Conservation (phyloP, 2,888 invertebrate genomes). For the Pyrochroa serraticornis region DNA sequence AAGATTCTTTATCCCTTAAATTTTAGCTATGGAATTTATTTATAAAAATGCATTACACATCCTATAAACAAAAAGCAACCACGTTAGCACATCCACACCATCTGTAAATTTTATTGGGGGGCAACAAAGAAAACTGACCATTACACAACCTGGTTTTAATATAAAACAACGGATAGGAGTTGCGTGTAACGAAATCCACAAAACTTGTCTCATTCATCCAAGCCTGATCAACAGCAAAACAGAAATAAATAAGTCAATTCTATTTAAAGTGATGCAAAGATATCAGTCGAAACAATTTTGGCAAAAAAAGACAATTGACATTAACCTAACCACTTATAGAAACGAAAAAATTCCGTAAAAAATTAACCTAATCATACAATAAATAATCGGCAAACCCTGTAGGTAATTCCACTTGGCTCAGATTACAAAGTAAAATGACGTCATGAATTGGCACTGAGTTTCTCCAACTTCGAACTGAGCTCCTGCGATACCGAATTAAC, state of each 20-base stretch:
- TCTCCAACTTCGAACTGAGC: slow-evolving; percentile 62
- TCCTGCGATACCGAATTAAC: slow-evolving; percentile 57
- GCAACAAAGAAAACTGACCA: background rate
- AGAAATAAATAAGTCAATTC: slow-evolving; percentile 15
- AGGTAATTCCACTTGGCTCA: too few species aligned
- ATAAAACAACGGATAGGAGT: slow-evolving; percentile 10
- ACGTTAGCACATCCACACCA: background rate
- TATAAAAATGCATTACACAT: background rate
- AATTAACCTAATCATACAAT: too few species aligned
- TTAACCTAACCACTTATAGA: background rate
- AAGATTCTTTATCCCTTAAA: background rate
- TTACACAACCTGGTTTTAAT: slow-evolving; percentile 16
- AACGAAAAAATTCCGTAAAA: background rate
- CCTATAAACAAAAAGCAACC: background rate
- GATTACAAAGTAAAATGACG: slow-evolving; percentile 57
- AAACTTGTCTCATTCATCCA: background rate
- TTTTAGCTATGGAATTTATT: background rate
- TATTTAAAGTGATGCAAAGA: background rate
- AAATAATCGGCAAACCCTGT: too few species aligned
- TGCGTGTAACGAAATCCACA: background rate
- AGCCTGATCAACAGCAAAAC: background rate
- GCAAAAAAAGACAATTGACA: background rate
- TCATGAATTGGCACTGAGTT: slow-evolving; percentile 62
- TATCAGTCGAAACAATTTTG: background rate
- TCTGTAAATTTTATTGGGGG: too few species aligned